Evolutionary conservation across 2,888 invertebrate genomes (phyloP), one percentile per base, ranked within the genome.

Genomic region (Cephus nigrinus): DNA sequence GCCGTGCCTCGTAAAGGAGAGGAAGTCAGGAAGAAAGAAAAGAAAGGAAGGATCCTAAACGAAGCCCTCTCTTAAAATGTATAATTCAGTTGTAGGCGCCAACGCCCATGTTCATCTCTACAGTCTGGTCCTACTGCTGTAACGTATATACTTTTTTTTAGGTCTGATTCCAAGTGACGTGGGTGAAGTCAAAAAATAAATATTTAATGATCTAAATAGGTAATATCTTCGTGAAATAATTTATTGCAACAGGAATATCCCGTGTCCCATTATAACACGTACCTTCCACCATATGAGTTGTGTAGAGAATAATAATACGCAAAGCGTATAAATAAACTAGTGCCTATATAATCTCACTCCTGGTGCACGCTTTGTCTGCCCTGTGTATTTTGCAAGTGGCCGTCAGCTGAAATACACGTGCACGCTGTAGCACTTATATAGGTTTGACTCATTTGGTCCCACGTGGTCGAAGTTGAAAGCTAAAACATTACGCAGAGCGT

Each of bases 401-500:
- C 74, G 73, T 77, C 77, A 75, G 81, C 76, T 76, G 76, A 80
- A 78, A 84, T 79, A 80, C 85, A 85, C 80, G 82, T 84, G 84
- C 80, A 81, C 81, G 15, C 15, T 40, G 15, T 81, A 15, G 5
- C 5, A 40, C 55, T 23, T 79, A 78, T 73, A 69, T 73, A 79
- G 73, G 75, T 75, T 81, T 84, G 85, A 84, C 82, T 85, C 84
- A 84, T 80, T 83, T 83, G 76, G 81, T 73, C 73, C 74, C 55
- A 55, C 55, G 55, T 55, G 55, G 55, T 55, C 5, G 55, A 9
- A 55, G 55, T 23, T 23, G 9, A 55, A 23, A 55, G 55, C 55
- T 55, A 55, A 55, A 55, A 55, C 55, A 23, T 55, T 55, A 55
- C 55, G 55, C 55, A 55, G 55, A 23, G 55, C 9, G 5, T 55